A percentile compares a stretch with the other conserved stretches of the same genome.
phyloP scores from a whole-genome alignment of 2,888 invertebrate genomes.

The Bursaphelenchus okinawaensis region DNA sequence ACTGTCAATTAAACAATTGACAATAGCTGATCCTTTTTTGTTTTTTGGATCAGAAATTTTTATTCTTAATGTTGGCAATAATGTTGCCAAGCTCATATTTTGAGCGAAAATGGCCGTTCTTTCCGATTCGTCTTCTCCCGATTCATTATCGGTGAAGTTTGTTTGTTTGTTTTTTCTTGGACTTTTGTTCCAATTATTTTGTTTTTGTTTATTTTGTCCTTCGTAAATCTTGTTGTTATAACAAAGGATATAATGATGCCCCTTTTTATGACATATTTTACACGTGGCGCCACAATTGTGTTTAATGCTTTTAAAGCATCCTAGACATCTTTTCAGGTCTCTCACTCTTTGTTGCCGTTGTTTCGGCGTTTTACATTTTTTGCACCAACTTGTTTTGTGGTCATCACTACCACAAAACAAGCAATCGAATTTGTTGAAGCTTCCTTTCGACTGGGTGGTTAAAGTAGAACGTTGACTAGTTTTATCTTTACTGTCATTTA shows the following conservation, averaged over 20 bases:
- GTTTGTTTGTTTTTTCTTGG: neutral
- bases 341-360: neutral
- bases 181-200: no score
- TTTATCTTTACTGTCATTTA: neutral
- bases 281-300: neutral
- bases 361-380: neutral
- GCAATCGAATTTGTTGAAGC: neutral
- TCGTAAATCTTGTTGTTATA: neutral
- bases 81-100: neutral
- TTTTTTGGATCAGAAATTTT: neutral
- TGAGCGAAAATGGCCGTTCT: neutral
- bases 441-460: neutral
- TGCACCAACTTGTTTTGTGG: neutral
- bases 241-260: neutral
- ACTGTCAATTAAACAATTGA: neutral
- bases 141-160: neutral
- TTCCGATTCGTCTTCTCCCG: neutral
- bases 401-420: neutral
- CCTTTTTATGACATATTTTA: neutral
- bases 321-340: neutral
- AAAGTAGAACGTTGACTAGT: neutral
- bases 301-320: neutral
- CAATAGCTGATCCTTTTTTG: neutral
- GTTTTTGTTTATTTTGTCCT: neutral
- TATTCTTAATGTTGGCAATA: neutral